phyloP scores from a whole-genome alignment of 23 tunicate species.

The Halocynthia roretzi region DNA sequence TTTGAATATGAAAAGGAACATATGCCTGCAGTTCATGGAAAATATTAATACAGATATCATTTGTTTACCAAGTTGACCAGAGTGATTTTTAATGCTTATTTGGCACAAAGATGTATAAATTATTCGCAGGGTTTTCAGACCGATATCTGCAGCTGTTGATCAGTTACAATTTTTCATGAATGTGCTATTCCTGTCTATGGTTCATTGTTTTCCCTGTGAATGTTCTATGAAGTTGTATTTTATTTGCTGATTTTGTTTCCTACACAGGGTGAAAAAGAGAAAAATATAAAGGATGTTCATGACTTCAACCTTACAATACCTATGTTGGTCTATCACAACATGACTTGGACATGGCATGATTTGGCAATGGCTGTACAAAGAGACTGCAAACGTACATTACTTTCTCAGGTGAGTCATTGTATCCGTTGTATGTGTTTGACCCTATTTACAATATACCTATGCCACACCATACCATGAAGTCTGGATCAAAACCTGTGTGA shows the following conservation, averaged over 20 bases:
- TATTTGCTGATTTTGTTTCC: too few relatives aligned
- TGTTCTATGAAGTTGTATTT: too few relatives aligned
- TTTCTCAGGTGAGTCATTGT: slow-evolving; percentile 51
- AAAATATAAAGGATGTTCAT: slow-evolving; percentile 80
- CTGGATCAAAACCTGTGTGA: too few relatives aligned
- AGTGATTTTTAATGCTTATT: too few relatives aligned
- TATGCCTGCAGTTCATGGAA: not conserved
- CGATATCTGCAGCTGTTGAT: too few relatives aligned
- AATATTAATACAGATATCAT: not conserved
- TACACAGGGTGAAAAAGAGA: slow-evolving; percentile 81
- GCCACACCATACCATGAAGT: too few relatives aligned
- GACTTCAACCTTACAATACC: slow-evolving; percentile 77
- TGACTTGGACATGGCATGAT: slow-evolving; percentile 98
- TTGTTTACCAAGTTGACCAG: too few relatives aligned
- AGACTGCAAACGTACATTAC: slow-evolving; percentile 63
- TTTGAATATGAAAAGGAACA: not conserved
- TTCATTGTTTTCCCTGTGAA: too few relatives aligned
- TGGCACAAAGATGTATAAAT: too few relatives aligned
- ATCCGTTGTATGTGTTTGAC: not conserved
- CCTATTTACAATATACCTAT: not conserved
- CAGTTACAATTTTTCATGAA: too few relatives aligned
- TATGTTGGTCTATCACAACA: slow-evolving; percentile 78
- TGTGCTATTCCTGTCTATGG: too few relatives aligned
- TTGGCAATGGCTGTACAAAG: slow-evolving; percentile 86
- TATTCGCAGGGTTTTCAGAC: too few relatives aligned